These are phyloP conservation scores for Bembecia ichneumoniformis DNA, from an alignment of 2,888 invertebrate genomes.

Conservation along the genomic window DNA sequence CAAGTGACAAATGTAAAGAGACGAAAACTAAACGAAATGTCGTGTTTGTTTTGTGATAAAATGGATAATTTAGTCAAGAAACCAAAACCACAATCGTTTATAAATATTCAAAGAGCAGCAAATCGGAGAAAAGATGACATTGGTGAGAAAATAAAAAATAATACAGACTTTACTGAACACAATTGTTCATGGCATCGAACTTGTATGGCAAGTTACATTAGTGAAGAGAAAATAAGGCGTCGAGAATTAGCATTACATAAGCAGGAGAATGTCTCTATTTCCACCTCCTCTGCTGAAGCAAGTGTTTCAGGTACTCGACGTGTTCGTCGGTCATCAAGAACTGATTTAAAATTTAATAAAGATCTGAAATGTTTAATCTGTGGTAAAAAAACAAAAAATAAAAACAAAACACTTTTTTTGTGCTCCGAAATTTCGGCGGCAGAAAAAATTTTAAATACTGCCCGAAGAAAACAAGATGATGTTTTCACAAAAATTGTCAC, in stretches of 20 bases:
- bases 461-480: slow-evolving; percentile 13
- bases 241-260: slow-evolving; percentile 1
- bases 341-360: slow-evolving; percentile 5
- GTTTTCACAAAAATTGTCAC: slow-evolving; percentile 17
- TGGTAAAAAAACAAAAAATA: slow-evolving; percentile 10
- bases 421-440: slow-evolving; percentile 17
- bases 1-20: background rate
- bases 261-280: background rate
- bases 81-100: background rate
- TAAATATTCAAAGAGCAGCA: background rate
- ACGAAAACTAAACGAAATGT: background rate
- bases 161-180: background rate
- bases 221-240: slow-evolving; percentile 3
- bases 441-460: slow-evolving; percentile 12
- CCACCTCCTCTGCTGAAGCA: background rate
- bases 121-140: background rate
- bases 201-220: slow-evolving; percentile 2
- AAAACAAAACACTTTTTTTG: slow-evolving; percentile 10
- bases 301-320: background rate
- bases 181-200: background rate
- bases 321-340: background rate
- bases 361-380: slow-evolving; percentile 12
- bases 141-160: background rate
- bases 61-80: background rate
- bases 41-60: background rate